phyloP scores from a whole-genome alignment of 2,888 invertebrate species.

The Epinotia ramella region DNA sequence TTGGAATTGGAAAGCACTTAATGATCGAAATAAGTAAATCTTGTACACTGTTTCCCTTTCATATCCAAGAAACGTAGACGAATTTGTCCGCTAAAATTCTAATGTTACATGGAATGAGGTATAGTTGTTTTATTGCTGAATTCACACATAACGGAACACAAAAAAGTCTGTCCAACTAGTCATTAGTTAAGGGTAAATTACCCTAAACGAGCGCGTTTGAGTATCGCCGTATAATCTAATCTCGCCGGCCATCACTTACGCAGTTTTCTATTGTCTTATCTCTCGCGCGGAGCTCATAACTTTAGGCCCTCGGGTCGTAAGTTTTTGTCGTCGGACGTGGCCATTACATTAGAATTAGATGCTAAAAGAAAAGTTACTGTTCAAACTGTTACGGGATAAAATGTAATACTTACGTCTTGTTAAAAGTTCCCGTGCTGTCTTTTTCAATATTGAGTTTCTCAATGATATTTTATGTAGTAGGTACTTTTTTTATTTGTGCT shows the following conservation, averaged over 20 bases:
- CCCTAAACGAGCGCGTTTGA: conserved; percentile 28
- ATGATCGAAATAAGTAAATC: too few species aligned
- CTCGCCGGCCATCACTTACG: conserved; percentile 34
- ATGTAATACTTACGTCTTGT: conserved; percentile 14
- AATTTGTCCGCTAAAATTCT: too few species aligned
- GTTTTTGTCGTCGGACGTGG: conserved; percentile 13
- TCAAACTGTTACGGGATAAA: conserved; percentile 25
- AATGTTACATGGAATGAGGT: too few species aligned
- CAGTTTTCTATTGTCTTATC: conserved; percentile 43
- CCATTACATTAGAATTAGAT: conserved; percentile 26
- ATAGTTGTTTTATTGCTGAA: not conserved
- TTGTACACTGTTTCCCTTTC: too few species aligned
- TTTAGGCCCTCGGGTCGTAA: conserved; percentile 24
- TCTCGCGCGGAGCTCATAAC: conserved; percentile 25
- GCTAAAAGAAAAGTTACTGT: conserved; percentile 38
- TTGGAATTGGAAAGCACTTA: too few species aligned
- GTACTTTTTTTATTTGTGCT: not conserved
- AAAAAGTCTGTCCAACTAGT: conserved; percentile 17
- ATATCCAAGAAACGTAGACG: too few species aligned
- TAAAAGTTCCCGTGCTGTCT: conserved; percentile 27
- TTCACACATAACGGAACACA: not conserved
- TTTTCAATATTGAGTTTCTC: not conserved
- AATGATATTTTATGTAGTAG: not conserved
- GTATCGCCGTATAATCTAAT: conserved; percentile 36
- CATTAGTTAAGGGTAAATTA: conserved; percentile 23